Evolutionary conservation across 1,140 invertebrate genomes (phyloP).

Genomic region (Megathymus violae): DNA sequence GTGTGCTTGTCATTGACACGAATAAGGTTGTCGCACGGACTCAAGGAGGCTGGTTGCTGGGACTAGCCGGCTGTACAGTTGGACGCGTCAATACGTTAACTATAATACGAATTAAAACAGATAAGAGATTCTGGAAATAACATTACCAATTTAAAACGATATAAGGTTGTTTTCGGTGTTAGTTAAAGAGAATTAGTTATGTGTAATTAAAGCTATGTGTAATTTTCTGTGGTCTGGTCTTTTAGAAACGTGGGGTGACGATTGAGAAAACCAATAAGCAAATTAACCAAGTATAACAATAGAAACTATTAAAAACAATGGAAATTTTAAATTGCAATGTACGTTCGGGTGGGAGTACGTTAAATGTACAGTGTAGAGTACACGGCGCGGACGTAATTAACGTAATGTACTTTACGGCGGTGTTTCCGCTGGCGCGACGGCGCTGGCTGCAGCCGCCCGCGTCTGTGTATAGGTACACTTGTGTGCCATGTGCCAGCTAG

Average conservation of each 20-base stretch:
- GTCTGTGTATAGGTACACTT: conserved; percentile 34
- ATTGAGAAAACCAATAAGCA: no score
- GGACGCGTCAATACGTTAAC: background rate
- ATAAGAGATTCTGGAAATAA: no score
- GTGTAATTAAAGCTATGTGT: no score
- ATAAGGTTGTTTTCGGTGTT: no score
- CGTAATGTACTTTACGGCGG: conserved; percentile 48
- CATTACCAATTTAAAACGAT: no score
- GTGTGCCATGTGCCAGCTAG: conserved; percentile 30
- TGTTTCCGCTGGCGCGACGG: conserved; percentile 46
- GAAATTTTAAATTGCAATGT: background rate
- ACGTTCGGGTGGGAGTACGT: conserved; percentile 5
- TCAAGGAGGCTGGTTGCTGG: conserved; percentile 49
- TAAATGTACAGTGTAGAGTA: conserved; percentile 19
- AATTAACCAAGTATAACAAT: no score
- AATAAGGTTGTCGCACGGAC: conserved; percentile 60
- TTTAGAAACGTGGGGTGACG: no score
- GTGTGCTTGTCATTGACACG: conserved; percentile 63
- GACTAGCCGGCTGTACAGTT: conserved; percentile 22
- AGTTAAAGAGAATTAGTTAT: no score
- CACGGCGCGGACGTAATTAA: conserved; percentile 34
- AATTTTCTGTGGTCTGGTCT: no score
- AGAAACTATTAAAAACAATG: background rate
- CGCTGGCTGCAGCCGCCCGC: conserved; percentile 9
- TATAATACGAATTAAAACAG: no score